These are phyloP conservation scores for Psettodes erumei DNA, from an alignment of 2,113 vertebrate genomes.

Conservation along the genomic window DNA sequence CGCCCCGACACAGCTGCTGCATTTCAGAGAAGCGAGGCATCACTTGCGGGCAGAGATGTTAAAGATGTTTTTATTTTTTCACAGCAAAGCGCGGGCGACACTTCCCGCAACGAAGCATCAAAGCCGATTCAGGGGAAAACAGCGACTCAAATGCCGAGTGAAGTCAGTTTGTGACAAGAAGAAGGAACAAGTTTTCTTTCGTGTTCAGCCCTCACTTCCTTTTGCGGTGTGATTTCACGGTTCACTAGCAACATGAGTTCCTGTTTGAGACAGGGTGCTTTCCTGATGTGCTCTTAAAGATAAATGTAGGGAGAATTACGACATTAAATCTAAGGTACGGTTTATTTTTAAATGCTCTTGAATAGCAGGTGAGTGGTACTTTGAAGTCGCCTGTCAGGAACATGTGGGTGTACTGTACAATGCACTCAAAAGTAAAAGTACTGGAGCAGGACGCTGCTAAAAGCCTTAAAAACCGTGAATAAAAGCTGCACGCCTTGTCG, in stretches of 20 bases:
- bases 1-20: not conserved
- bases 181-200: conserved; percentile 15
- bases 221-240: not conserved
- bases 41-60: not conserved
- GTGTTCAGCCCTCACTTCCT: conserved; percentile 28
- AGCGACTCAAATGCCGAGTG: not conserved
- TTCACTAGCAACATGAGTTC: conserved; percentile 5
- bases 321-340: not conserved
- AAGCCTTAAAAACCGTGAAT: too few relatives aligned
- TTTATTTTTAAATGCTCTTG: not conserved
- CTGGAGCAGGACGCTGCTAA: too few relatives aligned
- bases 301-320: not conserved
- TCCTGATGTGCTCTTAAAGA: not conserved
- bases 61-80: not conserved
- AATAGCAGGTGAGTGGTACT: too few relatives aligned
- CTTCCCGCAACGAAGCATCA: conserved; percentile 23
- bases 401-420: too few relatives aligned
- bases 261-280: not conserved
- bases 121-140: not conserved
- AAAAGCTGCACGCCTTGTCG: too few relatives aligned
- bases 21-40: conserved; percentile 44
- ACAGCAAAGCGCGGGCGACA: too few relatives aligned
- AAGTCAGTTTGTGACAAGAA: not conserved
- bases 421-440: too few relatives aligned
- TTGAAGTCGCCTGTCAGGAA: too few relatives aligned